These are phyloP conservation scores for Orthochromis malagaraziensis DNA, from an alignment of 2,113 vertebrate genomes.

Conservation along the genomic window DNA sequence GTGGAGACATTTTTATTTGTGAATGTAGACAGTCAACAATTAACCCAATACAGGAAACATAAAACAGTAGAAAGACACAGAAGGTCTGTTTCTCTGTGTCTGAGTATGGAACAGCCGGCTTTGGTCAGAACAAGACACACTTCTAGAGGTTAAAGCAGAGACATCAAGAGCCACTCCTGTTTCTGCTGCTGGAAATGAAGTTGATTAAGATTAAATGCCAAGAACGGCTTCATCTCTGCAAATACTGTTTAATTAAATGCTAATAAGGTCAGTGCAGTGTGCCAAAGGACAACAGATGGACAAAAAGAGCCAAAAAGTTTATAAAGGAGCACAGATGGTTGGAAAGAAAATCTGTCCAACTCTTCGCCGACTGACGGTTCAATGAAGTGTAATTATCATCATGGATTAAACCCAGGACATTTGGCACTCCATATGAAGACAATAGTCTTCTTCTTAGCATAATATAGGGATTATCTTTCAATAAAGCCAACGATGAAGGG, in stretches of 20 bases:
- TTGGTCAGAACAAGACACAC: not conserved
- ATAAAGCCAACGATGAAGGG: not conserved
- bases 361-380: not conserved
- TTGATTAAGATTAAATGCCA: not conserved
- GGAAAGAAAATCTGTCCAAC: not conserved
- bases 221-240: not conserved
- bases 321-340: not conserved
- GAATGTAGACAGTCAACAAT: not conserved
- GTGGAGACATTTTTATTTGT: not conserved
- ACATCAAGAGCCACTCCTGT: not conserved
- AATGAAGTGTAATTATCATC: not conserved
- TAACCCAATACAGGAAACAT: not conserved
- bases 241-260: not conserved
- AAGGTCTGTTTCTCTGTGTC: not conserved
- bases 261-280: not conserved
- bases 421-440: not conserved
- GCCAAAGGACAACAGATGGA: not conserved
- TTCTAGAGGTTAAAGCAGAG: not conserved
- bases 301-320: not conserved
- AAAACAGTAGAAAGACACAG: not conserved
- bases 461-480: not conserved
- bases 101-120: not conserved
- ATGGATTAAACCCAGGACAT: not conserved
- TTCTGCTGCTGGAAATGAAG: not conserved
- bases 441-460: not conserved